Base-by-base conservation (phyloP, 2,888 invertebrate species). In the Sesamia inferens region DNA sequence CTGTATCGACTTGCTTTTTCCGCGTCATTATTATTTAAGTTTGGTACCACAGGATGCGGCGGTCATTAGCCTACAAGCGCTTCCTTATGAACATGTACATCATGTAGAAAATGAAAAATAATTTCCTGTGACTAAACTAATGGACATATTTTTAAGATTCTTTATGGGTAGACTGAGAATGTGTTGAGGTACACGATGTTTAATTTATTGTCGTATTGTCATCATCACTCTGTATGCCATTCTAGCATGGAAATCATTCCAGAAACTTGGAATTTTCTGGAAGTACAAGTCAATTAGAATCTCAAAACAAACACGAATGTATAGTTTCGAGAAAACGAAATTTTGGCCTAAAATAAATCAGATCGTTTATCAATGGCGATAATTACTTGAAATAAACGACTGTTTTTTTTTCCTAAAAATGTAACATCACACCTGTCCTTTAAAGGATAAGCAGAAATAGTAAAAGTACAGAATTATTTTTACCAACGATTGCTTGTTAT, bases 401-500 rank as follows among this genome's bases (percentile, higher is more conserved):
- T 83, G 81, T 78, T 78, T 65, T 66, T 65, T 66, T 57, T 68
- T 57, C 75, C 42, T 64, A 58, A 76, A 47, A 64, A 16, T 5
- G 14, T 47, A 11, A 67, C 31, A 19, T 14, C n/a, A 76, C 55
- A 7, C 2, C 13, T 76, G 19, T 16, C 11, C 31, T 1, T 0
- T 5, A 10, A 24, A 0, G 16, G 5, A 11, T 22, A 3, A 14
- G 22, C n/a, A 39, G 16, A 2, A 7, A 5, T 63, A 8, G 2
- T 5, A 11, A 22, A 14, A 14, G 24, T 48, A 75, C 47, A 22
- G 5, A 47, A 0, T 44, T 11, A 6, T 8, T 66, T 65, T 47
- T 16, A 22, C 22, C 55, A 39, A 51, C 16, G 0, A 54, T 11
- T 57, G 76, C 63, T 68, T 68, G 8, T 24, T 63, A 3, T 54